phyloP scores from a whole-genome alignment of 2,113 vertebrate genomes.

The Elephas maximus region DNA sequence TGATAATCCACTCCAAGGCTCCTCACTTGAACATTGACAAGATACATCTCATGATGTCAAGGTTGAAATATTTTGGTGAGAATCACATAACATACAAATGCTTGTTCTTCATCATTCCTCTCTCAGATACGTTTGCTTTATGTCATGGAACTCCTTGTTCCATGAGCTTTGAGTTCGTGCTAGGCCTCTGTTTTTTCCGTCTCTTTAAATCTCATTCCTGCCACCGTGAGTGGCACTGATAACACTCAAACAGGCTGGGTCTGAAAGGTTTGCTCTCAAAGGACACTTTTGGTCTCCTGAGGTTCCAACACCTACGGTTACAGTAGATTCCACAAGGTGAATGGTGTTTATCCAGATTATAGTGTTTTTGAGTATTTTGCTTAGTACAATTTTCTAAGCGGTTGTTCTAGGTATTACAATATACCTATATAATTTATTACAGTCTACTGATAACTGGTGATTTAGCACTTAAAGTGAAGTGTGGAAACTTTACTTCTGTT shows the following conservation, averaged over 20 bases:
- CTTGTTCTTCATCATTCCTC: not conserved
- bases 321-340: constrained; percentile 34
- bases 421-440: not conserved
- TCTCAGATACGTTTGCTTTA: constrained; percentile 10
- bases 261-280: constrained; percentile 15
- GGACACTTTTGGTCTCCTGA: not conserved
- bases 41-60: constrained; percentile 2
- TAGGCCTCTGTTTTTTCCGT: constrained; percentile 19
- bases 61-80: constrained; percentile 3
- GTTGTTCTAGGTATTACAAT: not conserved
- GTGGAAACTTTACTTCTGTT: constrained; percentile 8
- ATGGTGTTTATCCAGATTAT: not conserved
- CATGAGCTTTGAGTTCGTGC: not conserved
- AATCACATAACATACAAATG: not conserved
- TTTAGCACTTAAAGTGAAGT: constrained; percentile 28
- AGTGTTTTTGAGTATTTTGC: not conserved
- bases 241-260: not conserved
- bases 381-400: not conserved
- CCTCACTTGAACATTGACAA: constrained; percentile 23
- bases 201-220: constrained; percentile 35
- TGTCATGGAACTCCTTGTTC: not conserved
- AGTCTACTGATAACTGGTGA: not conserved
- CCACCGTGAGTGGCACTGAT: not conserved
- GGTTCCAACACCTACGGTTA: not conserved
- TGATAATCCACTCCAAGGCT: not conserved